These are phyloP conservation scores for Abrostola tripartita DNA, from an alignment of 2,888 invertebrate genomes.

Conservation along the genomic window DNA sequence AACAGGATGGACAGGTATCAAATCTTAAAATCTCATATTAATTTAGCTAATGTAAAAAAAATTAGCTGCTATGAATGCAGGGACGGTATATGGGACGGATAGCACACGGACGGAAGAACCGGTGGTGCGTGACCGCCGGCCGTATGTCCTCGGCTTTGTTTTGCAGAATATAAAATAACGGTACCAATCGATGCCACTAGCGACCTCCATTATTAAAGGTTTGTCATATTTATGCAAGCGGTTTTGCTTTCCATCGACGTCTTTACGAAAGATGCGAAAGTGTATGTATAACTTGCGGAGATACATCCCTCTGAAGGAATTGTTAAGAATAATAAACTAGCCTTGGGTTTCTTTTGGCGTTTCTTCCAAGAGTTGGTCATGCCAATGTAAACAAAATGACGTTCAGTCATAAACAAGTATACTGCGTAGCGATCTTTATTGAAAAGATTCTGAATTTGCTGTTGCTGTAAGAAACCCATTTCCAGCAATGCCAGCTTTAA, in stretches of 20 bases:
- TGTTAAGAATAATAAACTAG: too few species aligned
- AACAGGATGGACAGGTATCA: constrained; percentile 12
- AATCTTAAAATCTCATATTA: constrained; percentile 28
- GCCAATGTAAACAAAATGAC: too few species aligned
- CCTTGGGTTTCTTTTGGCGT: too few species aligned
- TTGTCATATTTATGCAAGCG: constrained; percentile 6
- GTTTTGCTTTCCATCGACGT: not conserved
- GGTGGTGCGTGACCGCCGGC: constrained; percentile 74
- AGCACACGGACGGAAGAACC: constrained; percentile 70
- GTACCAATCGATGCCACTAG: constrained; percentile 52
- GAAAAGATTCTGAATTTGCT: too few species aligned
- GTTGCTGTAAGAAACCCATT: too few species aligned
- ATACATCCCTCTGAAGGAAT: too few species aligned
- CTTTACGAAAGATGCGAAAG: constrained; percentile 2
- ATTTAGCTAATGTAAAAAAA: constrained; percentile 32
- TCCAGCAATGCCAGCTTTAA: too few species aligned
- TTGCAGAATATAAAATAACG: constrained; percentile 68
- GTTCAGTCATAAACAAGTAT: too few species aligned
- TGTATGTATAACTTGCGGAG: too few species aligned
- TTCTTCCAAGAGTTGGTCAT: too few species aligned
- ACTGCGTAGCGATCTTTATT: too few species aligned
- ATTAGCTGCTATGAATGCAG: constrained; percentile 69
- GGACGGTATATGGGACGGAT: constrained; percentile 58
- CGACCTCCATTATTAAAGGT: constrained; percentile 33
- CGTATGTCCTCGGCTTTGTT: constrained; percentile 64